phyloP scores from a whole-genome alignment of 37 sponge, comb jelly and placozoan species.

The Axinella damicornis region DNA sequence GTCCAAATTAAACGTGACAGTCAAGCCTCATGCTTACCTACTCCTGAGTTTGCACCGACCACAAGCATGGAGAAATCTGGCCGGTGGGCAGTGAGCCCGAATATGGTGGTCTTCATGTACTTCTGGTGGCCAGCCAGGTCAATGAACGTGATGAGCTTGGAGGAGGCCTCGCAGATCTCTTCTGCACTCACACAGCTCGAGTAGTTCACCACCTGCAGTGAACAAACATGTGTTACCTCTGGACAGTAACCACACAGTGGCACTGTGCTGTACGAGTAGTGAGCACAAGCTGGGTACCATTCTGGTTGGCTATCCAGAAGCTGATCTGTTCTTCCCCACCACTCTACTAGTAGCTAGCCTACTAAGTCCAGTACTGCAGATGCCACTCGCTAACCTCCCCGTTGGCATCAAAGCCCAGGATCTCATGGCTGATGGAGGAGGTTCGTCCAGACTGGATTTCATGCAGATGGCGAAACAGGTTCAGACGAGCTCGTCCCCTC shows the following conservation, averaged over 20 bases:
- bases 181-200: conserved; percentile 78
- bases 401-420: conserved; percentile 89
- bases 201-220: conserved; percentile 84
- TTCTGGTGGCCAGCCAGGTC: conserved; percentile 98
- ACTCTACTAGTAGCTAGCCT: no score
- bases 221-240: background rate
- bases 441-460: conserved; percentile 98
- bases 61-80: conserved; percentile 96
- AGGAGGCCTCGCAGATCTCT: conserved; percentile 91
- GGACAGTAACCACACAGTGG: no score
- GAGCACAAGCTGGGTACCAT: no score
- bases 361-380: no score
- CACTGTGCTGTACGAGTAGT: no score
- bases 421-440: conserved; percentile 93
- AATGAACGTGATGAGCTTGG: conserved; percentile 97
- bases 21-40: conserved; percentile 87
- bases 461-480: conserved; percentile 96
- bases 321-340: no score
- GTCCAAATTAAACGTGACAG: no score
- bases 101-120: conserved; percentile 97
- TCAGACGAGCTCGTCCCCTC: conserved; percentile 90
- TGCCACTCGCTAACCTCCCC: conserved; percentile 94
- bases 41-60: conserved; percentile 89
- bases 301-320: no score
- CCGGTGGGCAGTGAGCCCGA: conserved; percentile 92